Base-by-base conservation (phyloP, 2,113 vertebrate species). In the Zosterops borbonicus region DNA sequence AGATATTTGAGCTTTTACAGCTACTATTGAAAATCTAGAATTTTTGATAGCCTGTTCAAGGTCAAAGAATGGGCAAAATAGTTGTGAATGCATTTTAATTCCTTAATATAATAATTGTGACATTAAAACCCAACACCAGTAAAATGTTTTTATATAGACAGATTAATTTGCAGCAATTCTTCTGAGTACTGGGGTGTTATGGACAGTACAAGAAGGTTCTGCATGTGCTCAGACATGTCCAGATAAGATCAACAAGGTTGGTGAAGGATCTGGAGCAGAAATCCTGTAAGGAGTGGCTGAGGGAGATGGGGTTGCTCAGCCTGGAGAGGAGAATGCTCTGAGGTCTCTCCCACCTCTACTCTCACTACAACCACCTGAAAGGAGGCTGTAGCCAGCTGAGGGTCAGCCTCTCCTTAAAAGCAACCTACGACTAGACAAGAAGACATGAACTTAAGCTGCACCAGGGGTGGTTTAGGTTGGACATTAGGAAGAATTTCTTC, bases 371-470 rank as follows among this genome's bases (percentile, higher is more conserved):
- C 5, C 16, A 12, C 50, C 29, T 56, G 70, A 29, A 35, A 42
- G 12, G 60, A 65, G 22, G 22, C 5, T 39, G 27, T 3, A 46
- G 19, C 29, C 50, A 47, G 12, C 5, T 28, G n/a, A 5, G 25
- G 10, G 3, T 65, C 1, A 0, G 60, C 3, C 3, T 50, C 10
- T 35, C 2, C 16, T 49, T 10, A 8, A 29, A 29, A 20, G 4
- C 2, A 35, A 14, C 12, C 1, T 42, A 21, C 0, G 2, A 31
- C 44, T 35, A 52, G 13, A 21, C 2, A 1, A 42, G 25, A 50
- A 24, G 8, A 29, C 5, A 16, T 1, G 19, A 2, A 5, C 19
- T 64, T 56, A 11, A 21, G 1, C 16, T 42, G 25, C 12, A 6
- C 62, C 4, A 59, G 35, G 13, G 35, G 7, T 50, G 10, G 21